Evolutionary conservation across 1,140 invertebrate species (phyloP).

Genomic region (Macrotrachela quadricornifera): DNA sequence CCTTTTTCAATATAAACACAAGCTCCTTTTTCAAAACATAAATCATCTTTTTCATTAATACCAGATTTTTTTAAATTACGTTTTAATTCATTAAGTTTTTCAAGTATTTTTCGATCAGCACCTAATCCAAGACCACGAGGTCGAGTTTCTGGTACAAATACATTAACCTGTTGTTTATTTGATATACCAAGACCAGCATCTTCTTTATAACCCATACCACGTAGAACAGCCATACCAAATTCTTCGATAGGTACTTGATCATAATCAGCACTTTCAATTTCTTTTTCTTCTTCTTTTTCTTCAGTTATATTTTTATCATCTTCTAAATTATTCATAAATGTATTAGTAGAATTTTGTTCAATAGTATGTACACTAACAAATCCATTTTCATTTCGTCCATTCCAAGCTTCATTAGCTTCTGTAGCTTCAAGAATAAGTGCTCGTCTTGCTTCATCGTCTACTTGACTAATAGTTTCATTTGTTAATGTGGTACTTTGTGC

Average conservation of each 20-base stretch:
- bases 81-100: not conserved
- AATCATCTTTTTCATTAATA: conserved; percentile 12
- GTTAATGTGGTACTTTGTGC: too few relatives aligned
- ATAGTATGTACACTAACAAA: too few relatives aligned
- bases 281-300: conserved; percentile 34
- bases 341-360: too few relatives aligned
- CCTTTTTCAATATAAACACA: conserved; percentile 19
- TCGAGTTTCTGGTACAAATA: conserved; percentile 40
- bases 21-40: conserved; percentile 18
- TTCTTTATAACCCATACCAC: conserved; percentile 79
- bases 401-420: too few relatives aligned
- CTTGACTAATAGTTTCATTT: too few relatives aligned
- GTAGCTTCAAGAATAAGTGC: too few relatives aligned
- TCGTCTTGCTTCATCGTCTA: too few relatives aligned
- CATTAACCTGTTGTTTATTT: conserved; percentile 35
- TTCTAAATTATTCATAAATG: conserved; percentile 12
- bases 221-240: conserved; percentile 69
- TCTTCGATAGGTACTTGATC: conserved; percentile 39
- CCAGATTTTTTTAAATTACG: not conserved
- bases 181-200: conserved; percentile 43
- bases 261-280: conserved; percentile 29
- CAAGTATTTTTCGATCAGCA: conserved; percentile 47
- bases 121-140: conserved; percentile 77
- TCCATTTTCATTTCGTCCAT: too few relatives aligned
- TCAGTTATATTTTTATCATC: conserved; percentile 16